Base-by-base conservation (phyloP, 1,140 invertebrate species). In the Drosophila nebulosa region DNA sequence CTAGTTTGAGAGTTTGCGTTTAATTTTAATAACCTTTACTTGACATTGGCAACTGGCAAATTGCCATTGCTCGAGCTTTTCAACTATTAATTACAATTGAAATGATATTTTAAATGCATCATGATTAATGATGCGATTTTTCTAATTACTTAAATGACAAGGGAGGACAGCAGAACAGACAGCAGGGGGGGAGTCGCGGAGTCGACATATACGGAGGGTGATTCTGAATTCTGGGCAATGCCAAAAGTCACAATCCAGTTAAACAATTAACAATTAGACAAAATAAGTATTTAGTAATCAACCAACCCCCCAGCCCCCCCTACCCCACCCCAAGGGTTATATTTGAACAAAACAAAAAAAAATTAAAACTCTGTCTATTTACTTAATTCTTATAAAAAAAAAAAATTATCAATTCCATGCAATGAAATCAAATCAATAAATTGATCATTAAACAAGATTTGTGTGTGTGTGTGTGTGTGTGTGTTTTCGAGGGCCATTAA, bases 111-210 rank as follows among this genome's bases (percentile, higher is more conserved):
- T 64, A 73, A 64, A 69, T 76, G 74, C 70, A 46, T 46, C 61
- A 57, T 77, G 74, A 77, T 77, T 77, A 77, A 77, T 77, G 52
- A 69, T 77, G 69, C 74, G 70, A 74, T 74, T 69, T 16, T 62
- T 77, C 70, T 77, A 77, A 77, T 55, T 55, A 55, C 24, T 46
- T 46, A 16, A 46, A 46, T 46, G 39, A 21, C 16, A 4, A 39
- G 14, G 9, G n/a, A 4, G 36, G 36, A 14, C 1, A 5, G n/a
- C 1, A 14, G 26, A 27, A 36, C 3, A 18, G 16, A 18, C 39
- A 21, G 10, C 50, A 66, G 32, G 4, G 12, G 46, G 6, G 21
- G 51, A 57, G 51, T 46, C n/a, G 67, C 30, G 56, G 67, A 32
- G 10, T 2, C 2, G 30, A 12, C n/a, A n/a, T n/a, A n/a, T n/a